Evolutionary conservation across 2,888 invertebrate species (phyloP).

Genomic region (Chorisops tibialis): DNA sequence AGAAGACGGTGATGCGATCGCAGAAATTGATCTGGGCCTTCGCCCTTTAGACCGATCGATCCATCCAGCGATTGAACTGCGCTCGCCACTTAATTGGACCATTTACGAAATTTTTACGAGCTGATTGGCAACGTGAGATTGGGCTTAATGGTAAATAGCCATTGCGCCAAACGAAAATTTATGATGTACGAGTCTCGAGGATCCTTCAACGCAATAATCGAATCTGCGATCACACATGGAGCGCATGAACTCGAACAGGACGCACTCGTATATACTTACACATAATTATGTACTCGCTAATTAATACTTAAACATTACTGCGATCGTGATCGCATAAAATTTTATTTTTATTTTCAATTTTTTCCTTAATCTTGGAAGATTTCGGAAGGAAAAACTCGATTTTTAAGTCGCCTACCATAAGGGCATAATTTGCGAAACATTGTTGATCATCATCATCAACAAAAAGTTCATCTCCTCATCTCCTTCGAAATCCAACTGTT

Average conservation of each 20-base stretch:
- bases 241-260: too few relatives aligned
- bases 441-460: constrained; percentile 7
- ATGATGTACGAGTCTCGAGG: background rate
- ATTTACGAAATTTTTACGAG: constrained; percentile 32
- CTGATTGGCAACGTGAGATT: constrained; percentile 33
- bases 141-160: constrained; percentile 13
- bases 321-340: constrained; percentile 27
- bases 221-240: too few relatives aligned
- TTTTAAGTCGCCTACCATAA: background rate
- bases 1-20: too few relatives aligned
- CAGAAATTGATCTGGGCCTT: constrained; percentile 5
- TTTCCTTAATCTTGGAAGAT: too few relatives aligned
- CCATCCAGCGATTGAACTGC: constrained; percentile 19
- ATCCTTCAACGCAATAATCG: too few relatives aligned
- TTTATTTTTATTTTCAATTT: constrained; percentile 33
- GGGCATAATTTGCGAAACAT: constrained; percentile 3
- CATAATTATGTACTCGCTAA: constrained; percentile 15
- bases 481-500: too few relatives aligned
- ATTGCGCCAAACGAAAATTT: background rate
- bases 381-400: too few relatives aligned
- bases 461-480: constrained; percentile 1
- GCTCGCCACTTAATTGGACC: constrained; percentile 33
- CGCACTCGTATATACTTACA: background rate
- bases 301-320: constrained; percentile 15
- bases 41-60: background rate